Conservation (phyloP, 2,797 vertebrate species). For the Brachyrhaphis roseni region DNA sequence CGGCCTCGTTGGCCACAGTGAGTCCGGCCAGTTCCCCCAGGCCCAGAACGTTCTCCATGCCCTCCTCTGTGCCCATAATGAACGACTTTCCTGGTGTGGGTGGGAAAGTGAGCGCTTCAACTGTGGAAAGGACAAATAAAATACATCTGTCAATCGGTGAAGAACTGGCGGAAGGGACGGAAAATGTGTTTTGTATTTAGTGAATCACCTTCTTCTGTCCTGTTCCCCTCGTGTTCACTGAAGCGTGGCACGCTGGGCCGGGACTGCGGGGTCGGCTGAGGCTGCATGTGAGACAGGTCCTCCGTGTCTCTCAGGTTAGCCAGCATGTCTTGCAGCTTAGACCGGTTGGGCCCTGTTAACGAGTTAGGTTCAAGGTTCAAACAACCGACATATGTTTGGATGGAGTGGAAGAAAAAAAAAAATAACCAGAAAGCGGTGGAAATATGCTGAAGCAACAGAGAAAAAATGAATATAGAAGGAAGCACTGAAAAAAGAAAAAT, state of each 20-base stretch:
- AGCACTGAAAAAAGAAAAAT: constrained; percentile 42
- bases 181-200: neutral
- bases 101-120: constrained; percentile 95
- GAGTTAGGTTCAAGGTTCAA: constrained; percentile 34
- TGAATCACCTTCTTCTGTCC: constrained; percentile 90
- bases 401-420: neutral
- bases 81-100: constrained; percentile 96
- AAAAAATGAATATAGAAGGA: constrained; percentile 26
- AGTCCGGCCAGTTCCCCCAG: constrained; percentile 96
- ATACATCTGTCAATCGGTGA: neutral
- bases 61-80: constrained; percentile 94
- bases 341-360: constrained; percentile 93
- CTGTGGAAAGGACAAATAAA: constrained; percentile 68
- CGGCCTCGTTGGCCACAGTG: constrained; percentile 98
- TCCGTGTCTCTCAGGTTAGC: constrained; percentile 97
- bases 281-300: constrained; percentile 93
- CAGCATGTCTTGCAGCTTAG: constrained; percentile 99
- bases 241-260: constrained; percentile 89
- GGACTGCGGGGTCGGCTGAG: constrained; percentile 88
- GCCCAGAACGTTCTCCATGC: constrained; percentile 93
- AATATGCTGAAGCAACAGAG: constrained; percentile 21
- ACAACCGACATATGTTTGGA: neutral
- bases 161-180: neutral
- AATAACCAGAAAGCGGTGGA: neutral
- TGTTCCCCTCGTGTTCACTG: constrained; percentile 91